These are phyloP conservation scores for Ditylenchus dipsaci DNA, from an alignment of 1,140 invertebrate species.

Conservation along the genomic window DNA sequence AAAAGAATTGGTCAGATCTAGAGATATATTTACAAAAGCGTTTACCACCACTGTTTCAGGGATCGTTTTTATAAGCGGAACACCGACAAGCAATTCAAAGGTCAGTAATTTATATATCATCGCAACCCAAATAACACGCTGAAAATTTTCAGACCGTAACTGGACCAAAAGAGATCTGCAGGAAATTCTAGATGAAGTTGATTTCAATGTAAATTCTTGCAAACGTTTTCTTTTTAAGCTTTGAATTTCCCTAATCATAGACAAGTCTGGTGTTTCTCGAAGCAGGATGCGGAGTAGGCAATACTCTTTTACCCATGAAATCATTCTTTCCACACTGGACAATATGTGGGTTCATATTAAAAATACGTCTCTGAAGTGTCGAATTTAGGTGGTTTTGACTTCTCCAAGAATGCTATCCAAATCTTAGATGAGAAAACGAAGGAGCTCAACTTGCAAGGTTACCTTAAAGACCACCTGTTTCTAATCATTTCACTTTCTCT, in stretches of 20 bases:
- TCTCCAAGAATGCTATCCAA: slow-evolving; percentile 69
- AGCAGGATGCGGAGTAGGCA: slow-evolving; percentile 93
- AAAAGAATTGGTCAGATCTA: slow-evolving; percentile 68
- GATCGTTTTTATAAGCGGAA: slow-evolving; percentile 86
- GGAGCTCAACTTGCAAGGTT: slow-evolving; percentile 13
- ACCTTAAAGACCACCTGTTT: neutral
- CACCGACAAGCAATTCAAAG: slow-evolving; percentile 78
- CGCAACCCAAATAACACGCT: too few relatives aligned
- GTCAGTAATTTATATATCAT: neutral
- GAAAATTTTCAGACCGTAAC: slow-evolving; percentile 67
- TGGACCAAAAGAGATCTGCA: slow-evolving; percentile 92
- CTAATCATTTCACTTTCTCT: neutral
- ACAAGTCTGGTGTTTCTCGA: slow-evolving; percentile 67
- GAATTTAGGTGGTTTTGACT: slow-evolving; percentile 74
- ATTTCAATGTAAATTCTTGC: slow-evolving; percentile 26
- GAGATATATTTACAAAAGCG: too few relatives aligned
- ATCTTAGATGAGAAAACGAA: slow-evolving; percentile 40
- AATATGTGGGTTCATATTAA: slow-evolving; percentile 89
- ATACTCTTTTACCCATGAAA: slow-evolving; percentile 86
- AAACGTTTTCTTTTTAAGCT: neutral
- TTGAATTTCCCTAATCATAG: slow-evolving; percentile 41
- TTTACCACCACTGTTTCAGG: slow-evolving; percentile 61
- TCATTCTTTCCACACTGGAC: slow-evolving; percentile 71
- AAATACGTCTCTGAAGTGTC: slow-evolving; percentile 62
- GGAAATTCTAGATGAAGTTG: slow-evolving; percentile 66